These are phyloP conservation scores for Lepidonotus clava DNA, from an alignment of 2,888 invertebrate species.

Conservation along the genomic window DNA sequence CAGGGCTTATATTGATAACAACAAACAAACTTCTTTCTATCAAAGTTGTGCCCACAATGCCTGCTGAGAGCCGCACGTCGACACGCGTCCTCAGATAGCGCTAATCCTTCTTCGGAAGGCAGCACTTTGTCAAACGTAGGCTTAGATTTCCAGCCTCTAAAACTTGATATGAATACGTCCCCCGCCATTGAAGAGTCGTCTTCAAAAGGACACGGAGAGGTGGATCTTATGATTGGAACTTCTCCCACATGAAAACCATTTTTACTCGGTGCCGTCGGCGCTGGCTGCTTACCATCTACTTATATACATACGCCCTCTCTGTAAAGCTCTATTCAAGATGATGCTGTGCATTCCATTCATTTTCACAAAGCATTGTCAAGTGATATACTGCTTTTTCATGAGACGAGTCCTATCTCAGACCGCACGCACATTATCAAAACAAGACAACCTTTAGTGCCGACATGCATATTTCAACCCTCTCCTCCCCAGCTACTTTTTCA, in stretches of 20 bases:
- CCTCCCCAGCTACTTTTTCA: slow-evolving; percentile 15
- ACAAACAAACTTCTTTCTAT: slow-evolving; percentile 32
- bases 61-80: background rate
- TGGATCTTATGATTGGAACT: slow-evolving; percentile 1
- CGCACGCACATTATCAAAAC: slow-evolving; percentile 46
- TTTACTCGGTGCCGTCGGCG: background rate
- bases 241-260: slow-evolving; percentile 1
- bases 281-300: background rate
- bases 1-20: slow-evolving; percentile 42
- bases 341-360: slow-evolving; percentile 36
- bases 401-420: background rate
- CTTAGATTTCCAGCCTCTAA: slow-evolving; percentile 29
- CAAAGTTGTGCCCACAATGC: slow-evolving; percentile 20
- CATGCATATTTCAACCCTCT: slow-evolving; percentile 48
- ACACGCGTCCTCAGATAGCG: background rate
- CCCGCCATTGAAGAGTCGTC: background rate
- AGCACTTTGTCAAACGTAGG: slow-evolving; percentile 16
- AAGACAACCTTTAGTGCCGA: slow-evolving; percentile 10
- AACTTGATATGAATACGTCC: slow-evolving; percentile 3
- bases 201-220: background rate
- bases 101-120: slow-evolving; percentile 18
- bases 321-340: background rate
- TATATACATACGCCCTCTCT: background rate
- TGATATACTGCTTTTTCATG: slow-evolving; percentile 42
- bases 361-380: slow-evolving; percentile 24